Conservation (phyloP, 2,888 invertebrate species). For the Zelleria hepariella region DNA sequence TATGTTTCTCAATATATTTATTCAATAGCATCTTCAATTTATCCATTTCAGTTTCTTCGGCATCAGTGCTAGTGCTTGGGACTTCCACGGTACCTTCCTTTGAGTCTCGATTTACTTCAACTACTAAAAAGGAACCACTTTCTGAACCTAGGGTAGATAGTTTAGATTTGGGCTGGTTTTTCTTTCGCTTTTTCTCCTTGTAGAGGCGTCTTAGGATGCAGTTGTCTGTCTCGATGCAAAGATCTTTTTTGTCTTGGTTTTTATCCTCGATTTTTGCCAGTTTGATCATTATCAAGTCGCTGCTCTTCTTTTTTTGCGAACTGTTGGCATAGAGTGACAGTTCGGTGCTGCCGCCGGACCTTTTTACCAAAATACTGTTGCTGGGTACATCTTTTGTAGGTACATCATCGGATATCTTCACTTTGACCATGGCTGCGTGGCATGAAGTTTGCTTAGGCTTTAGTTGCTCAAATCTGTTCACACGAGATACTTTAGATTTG, state of each 20-base stretch:
- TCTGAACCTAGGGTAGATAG: neutral
- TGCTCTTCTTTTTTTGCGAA: conserved; percentile 12
- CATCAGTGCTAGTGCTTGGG: neutral
- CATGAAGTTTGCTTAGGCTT: neutral
- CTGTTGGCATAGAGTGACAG: too few relatives aligned
- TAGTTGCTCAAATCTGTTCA: too few relatives aligned
- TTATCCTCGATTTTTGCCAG: neutral
- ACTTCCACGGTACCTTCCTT: neutral
- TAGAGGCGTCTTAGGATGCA: conserved; percentile 43
- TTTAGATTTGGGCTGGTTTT: conserved; percentile 6
- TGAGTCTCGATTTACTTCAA: neutral
- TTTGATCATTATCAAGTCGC: neutral
- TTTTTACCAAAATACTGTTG: too few relatives aligned
- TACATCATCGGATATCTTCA: neutral
- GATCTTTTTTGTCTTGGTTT: conserved; percentile 40
- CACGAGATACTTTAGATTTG: too few relatives aligned
- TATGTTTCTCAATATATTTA: conserved; percentile 39
- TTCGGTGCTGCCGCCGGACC: too few relatives aligned
- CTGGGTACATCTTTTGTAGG: neutral
- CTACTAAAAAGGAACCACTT: neutral
- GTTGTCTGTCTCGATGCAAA: conserved; percentile 50
- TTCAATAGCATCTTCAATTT: conserved; percentile 42
- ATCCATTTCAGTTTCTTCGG: neutral
- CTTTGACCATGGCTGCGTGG: neutral
- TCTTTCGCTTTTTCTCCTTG: conserved; percentile 22